Conservation (phyloP, 2,113 vertebrate genomes). For the Podarcis muralis region DNA sequence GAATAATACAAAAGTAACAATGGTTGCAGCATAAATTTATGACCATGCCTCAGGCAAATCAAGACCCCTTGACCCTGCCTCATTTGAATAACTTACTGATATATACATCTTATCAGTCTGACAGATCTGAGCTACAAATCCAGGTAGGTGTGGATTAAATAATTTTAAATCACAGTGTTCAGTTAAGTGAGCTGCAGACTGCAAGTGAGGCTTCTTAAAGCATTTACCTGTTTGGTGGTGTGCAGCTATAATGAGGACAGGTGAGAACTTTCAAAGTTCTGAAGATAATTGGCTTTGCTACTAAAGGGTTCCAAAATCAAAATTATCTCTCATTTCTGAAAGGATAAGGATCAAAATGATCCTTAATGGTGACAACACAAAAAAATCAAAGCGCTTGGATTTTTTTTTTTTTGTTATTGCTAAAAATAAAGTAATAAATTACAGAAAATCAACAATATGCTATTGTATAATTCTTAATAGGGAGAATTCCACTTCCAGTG, state of each 20-base stretch:
- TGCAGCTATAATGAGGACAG: background rate
- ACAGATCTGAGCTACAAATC: too few relatives aligned
- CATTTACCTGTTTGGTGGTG: too few relatives aligned
- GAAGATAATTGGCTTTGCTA: background rate
- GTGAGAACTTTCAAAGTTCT: background rate
- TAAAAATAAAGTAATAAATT: background rate
- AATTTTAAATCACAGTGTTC: background rate
- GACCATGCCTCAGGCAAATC: background rate
- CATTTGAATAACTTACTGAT: too few relatives aligned
- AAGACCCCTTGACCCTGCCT: too few relatives aligned
- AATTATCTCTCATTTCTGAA: background rate
- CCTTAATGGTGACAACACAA: constrained; percentile 11
- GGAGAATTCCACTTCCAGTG: background rate
- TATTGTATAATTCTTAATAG: background rate
- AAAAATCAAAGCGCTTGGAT: constrained; percentile 6
- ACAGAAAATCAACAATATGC: background rate
- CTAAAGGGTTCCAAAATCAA: background rate
- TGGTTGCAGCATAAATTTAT: background rate
- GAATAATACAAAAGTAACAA: background rate
- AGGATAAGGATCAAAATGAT: constrained; percentile 1
- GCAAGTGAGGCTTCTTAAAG: background rate
- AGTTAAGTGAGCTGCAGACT: background rate
- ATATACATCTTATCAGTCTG: too few relatives aligned
- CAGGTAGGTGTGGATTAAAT: too few relatives aligned
- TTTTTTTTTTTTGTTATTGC: constrained; percentile 2